phyloP scores from a whole-genome alignment of 2,797 vertebrate species.

The Macroramphosus scolopax region DNA sequence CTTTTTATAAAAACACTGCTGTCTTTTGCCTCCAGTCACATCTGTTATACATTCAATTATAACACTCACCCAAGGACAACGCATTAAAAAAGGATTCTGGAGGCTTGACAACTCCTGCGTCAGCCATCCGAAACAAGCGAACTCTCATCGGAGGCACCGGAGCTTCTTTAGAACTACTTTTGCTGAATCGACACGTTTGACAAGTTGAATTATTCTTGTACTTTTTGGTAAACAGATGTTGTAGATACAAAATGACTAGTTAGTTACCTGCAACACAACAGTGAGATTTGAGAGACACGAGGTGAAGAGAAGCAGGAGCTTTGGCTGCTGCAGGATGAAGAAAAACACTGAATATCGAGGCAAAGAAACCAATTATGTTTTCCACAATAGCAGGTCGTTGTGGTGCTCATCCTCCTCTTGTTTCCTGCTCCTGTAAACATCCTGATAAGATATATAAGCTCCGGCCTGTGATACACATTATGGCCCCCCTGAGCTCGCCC shows the following conservation, averaged over 20 bases:
- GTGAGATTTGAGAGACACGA: too few species aligned
- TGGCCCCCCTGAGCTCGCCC: conserved; percentile 31
- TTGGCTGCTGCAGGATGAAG: not conserved
- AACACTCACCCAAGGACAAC: conserved; percentile 56
- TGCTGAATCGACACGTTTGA: not conserved
- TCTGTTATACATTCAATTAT: conserved; percentile 57
- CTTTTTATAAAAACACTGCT: conserved; percentile 31
- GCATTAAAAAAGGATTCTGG: conserved; percentile 46
- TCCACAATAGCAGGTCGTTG: conserved; percentile 3
- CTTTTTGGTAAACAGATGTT: too few species aligned
- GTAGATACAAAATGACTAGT: too few species aligned
- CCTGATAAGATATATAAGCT: conserved; percentile 20
- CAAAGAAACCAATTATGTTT: conserved; percentile 28
- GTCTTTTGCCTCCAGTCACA: conserved; percentile 44
- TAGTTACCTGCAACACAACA: too few species aligned
- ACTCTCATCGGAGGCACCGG: conserved; percentile 9
- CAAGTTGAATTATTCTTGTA: too few species aligned
- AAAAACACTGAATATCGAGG: conserved; percentile 19
- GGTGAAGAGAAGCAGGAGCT: too few species aligned
- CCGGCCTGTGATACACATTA: conserved; percentile 32
- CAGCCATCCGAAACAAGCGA: conserved; percentile 33
- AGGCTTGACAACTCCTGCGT: conserved; percentile 47
- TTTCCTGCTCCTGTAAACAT: conserved; percentile 18
- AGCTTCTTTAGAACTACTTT: conserved; percentile 7
- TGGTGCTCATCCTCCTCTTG: not conserved